A percentile compares a stretch with the other conserved stretches of the same genome.
Evolutionary conservation across 2,888 invertebrate genomes (phyloP).

Genomic region (Acheta domesticus): DNA sequence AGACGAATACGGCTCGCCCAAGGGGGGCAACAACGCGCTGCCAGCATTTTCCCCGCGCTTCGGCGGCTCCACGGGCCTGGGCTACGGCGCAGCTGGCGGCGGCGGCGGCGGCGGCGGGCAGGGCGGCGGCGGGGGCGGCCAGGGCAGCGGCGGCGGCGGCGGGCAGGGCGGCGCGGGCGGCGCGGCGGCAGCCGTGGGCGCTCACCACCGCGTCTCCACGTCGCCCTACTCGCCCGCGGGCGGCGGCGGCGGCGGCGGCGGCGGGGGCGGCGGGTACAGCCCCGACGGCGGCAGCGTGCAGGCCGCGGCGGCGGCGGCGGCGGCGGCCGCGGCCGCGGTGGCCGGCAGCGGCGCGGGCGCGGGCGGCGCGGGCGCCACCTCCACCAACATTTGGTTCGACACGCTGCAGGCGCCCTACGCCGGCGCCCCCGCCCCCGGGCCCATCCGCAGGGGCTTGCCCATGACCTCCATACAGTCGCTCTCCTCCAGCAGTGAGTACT

Average conservation of each 20-base stretch:
- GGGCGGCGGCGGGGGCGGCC: not conserved
- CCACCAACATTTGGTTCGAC: not conserved
- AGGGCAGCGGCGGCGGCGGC: not conserved
- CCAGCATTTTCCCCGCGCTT: not conserved
- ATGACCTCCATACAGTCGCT: not conserved
- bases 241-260: constrained; percentile 5
- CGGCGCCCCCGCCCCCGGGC: not conserved
- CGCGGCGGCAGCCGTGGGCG: not conserved
- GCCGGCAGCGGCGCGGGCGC: not conserved
- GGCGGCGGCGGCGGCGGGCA: not conserved
- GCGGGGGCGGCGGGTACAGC: not conserved
- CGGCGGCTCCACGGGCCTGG: not conserved
- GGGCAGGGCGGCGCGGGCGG: not conserved
- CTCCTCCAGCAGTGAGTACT: not conserved
- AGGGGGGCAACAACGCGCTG: not conserved
- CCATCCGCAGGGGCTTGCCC: not conserved
- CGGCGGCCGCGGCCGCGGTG: not conserved
- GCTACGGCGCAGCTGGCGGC: not conserved
- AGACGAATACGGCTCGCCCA: not conserved
- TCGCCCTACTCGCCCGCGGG: not conserved
- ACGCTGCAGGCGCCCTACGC: not conserved
- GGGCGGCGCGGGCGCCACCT: not conserved
- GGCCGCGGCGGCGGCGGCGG: not conserved
- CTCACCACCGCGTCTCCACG: not conserved
- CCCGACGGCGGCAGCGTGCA: not conserved